Evolutionary conservation across 2,113 vertebrate genomes (phyloP), one percentile per base, ranked within the genome.

Genomic region (Pongo pygmaeus): DNA sequence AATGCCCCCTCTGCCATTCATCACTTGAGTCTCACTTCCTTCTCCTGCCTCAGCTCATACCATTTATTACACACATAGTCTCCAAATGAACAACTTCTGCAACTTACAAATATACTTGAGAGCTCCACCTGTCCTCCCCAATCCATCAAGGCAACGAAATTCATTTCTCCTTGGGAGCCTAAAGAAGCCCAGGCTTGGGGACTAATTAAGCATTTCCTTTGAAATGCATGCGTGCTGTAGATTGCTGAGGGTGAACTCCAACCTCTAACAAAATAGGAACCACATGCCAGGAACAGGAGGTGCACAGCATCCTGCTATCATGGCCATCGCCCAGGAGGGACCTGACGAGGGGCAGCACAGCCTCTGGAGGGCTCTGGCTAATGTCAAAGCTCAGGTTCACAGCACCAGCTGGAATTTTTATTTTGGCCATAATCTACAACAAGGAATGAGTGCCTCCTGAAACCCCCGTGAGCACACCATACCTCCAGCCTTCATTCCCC

Each of bases 191-290:
- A 79, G 94, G 52, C 6, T 1, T 79, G 89, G 79, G 89, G 91
- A 86, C 72, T 93, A 89, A 89, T 88, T 92, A 97, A 93, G 30
- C 48, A 38, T 55, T 93, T 94, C 96, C 96, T 98, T 90, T 97
- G 96, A 97, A 97, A 97, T 83, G 80, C 72, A 90, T 32, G 50
- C 10, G 4, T 22, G 70, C 81, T 83, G 32, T 38, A 84, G 91
- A 84, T 48, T 20, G 79, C 61, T 32, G 69, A 74, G 32, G 86
- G 74, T 79, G 87, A 97, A 83, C 95, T 86, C 77, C 85, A 91
- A 90, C 90, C 91, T 91, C 90, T 40, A 61, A 77, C 2, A 8
- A 61, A 96, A 97, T 57, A 59, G 77, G 87, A 98, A 96, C 92
- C 98, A 97, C 96, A 96, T 94, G 95, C 84, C 38, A 81, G 55